These are phyloP conservation scores for Isaurus tuberculatus DNA, from an alignment of 92 coral and sea anemone species.

Conservation along the genomic window DNA sequence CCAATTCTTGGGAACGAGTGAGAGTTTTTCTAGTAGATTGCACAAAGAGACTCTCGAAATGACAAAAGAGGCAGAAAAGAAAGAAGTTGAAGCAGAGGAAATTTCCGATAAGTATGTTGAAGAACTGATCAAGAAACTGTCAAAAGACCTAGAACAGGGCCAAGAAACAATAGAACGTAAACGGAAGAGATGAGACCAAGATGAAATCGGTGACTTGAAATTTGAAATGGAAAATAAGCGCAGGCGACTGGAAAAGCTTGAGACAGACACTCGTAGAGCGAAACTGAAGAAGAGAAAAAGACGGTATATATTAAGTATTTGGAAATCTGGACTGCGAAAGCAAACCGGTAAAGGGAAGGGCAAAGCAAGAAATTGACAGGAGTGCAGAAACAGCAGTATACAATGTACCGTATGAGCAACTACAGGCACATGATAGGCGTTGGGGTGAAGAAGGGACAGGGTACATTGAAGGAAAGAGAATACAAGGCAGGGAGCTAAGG, in stretches of 20 bases:
- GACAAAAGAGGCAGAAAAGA: slow-evolving; percentile 49
- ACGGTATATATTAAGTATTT: slow-evolving; percentile 24
- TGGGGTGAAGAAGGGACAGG: slow-evolving; percentile 64
- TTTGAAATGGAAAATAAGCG: slow-evolving; percentile 58
- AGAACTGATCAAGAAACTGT: slow-evolving; percentile 48
- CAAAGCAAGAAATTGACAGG: slow-evolving; percentile 55
- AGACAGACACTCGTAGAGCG: slow-evolving; percentile 1
- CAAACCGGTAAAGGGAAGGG: slow-evolving; percentile 50
- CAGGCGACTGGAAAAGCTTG: slow-evolving; percentile 50
- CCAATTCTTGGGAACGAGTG: slow-evolving; percentile 48
- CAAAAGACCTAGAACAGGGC: slow-evolving; percentile 53
- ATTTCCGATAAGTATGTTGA: slow-evolving; percentile 47
- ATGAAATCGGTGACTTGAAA: slow-evolving; percentile 60
- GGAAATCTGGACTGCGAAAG: slow-evolving; percentile 44
- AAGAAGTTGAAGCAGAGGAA: slow-evolving; percentile 56
- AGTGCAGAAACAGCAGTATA: slow-evolving; percentile 68
- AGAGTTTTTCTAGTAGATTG: slow-evolving; percentile 43
- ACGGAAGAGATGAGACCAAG: slow-evolving; percentile 61
- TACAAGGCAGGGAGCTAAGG: slow-evolving; percentile 52
- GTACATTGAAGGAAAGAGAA: slow-evolving; percentile 44
- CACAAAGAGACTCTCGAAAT: slow-evolving; percentile 39
- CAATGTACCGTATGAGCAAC: slow-evolving; percentile 54
- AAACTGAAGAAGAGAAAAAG: slow-evolving; percentile 41
- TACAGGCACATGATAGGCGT: slow-evolving; percentile 58
- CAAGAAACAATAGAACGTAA: slow-evolving; percentile 48